These are phyloP conservation scores for Plutomurus gul DNA, from an alignment of 1,140 invertebrate species.

Conservation along the genomic window DNA sequence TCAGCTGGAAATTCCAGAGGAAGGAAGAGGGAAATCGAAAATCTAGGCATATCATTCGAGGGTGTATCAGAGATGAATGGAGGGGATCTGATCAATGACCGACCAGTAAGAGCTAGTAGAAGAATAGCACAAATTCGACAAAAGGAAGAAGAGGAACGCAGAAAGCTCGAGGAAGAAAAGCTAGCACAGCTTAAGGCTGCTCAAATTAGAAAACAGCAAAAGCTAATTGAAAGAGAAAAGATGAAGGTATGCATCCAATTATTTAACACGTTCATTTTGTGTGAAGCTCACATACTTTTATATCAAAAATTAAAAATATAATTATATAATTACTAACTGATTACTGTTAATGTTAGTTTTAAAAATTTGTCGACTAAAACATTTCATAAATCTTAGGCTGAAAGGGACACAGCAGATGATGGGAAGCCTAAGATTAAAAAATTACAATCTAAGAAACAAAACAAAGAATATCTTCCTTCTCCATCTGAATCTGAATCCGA, in stretches of 20 bases:
- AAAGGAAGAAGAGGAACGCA: slow-evolving; percentile 71
- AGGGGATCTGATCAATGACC: slow-evolving; percentile 55
- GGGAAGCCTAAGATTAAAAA: not conserved
- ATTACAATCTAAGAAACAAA: not conserved
- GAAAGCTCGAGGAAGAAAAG: slow-evolving; percentile 65
- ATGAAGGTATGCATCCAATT: no score
- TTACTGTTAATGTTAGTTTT: no score
- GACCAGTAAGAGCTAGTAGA: slow-evolving; percentile 72
- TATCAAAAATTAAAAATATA: no score
- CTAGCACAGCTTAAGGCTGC: slow-evolving; percentile 64
- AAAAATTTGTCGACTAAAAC: no score
- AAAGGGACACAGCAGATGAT: not conserved
- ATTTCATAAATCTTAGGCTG: not conserved
- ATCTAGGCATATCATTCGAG: slow-evolving; percentile 22
- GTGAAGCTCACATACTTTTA: no score
- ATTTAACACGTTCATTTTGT: no score
- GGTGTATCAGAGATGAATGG: slow-evolving; percentile 60
- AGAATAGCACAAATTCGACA: slow-evolving; percentile 84
- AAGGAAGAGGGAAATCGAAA: not conserved
- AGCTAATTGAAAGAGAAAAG: slow-evolving; percentile 61
- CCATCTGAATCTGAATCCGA: slow-evolving; percentile 46
- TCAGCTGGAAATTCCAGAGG: not conserved
- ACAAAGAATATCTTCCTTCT: slow-evolving; percentile 37
- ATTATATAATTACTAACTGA: no score
- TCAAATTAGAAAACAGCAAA: slow-evolving; percentile 66